Evolutionary conservation across 2,113 vertebrate species (phyloP).

Genomic region (Strigops habroptila): DNA sequence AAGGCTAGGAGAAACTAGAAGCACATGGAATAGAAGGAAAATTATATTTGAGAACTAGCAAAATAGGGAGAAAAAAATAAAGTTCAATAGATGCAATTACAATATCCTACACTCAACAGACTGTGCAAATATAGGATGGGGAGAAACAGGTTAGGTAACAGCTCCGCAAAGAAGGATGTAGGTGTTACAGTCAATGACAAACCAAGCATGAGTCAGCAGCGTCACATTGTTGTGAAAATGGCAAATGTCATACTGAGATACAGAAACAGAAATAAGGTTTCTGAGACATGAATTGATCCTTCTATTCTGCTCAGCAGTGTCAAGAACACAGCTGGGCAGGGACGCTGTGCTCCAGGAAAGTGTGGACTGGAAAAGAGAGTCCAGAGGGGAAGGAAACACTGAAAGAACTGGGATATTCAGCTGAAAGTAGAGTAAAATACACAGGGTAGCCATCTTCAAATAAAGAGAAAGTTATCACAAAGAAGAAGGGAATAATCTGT

Average conservation of each 20-base stretch:
- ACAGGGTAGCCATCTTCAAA: not conserved
- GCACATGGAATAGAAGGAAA: not conserved
- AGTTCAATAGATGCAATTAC: not conserved
- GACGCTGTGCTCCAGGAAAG: not conserved
- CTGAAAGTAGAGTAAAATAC: not conserved
- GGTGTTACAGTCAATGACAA: constrained; percentile 44
- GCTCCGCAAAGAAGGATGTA: constrained; percentile 12
- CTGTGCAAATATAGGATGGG: not conserved
- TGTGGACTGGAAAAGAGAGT: not conserved
- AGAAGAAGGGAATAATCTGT: not conserved
- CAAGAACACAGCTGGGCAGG: not conserved
- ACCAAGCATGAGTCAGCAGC: constrained; percentile 41
- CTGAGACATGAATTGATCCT: constrained; percentile 1
- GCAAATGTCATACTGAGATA: constrained; percentile 25
- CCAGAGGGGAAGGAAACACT: not conserved
- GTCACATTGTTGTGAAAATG: constrained; percentile 22
- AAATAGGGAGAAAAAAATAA: not conserved
- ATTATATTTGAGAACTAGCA: not conserved
- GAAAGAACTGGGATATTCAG: not conserved
- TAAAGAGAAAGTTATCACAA: not conserved
- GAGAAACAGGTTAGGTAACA: constrained; percentile 52
- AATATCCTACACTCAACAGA: not conserved
- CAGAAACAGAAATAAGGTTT: constrained; percentile 20
- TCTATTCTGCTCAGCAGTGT: not conserved
- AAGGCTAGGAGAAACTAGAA: not conserved